Evolutionary conservation across 2,797 vertebrate species (phyloP).

Genomic region (Micropoecilia bifurca): DNA sequence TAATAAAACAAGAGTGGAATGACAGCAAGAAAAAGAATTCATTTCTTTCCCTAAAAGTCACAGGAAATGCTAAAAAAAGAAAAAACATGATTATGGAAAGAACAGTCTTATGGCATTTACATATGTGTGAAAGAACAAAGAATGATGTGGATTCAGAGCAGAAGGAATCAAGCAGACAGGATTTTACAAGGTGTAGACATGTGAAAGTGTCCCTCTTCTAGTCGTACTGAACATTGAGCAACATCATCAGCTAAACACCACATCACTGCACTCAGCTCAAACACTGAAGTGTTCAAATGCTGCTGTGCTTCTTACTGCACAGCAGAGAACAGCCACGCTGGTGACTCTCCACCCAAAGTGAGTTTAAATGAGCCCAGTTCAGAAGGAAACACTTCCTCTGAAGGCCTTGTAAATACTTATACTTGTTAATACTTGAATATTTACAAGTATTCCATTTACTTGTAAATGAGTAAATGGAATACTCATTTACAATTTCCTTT

Average conservation of each 20-base stretch:
- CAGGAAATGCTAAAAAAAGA: not conserved
- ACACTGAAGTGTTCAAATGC: not conserved
- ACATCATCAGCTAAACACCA: not conserved
- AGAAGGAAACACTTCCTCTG: not conserved
- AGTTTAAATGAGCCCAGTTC: not conserved
- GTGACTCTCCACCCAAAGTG: not conserved
- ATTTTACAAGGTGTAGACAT: not conserved
- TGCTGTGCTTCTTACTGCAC: not conserved
- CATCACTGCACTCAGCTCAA: not conserved
- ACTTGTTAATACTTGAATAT: no score
- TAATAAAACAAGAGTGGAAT: not conserved
- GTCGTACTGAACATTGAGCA: not conserved
- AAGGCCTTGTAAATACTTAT: not conserved
- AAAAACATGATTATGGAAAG: not conserved
- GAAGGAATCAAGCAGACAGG: not conserved
- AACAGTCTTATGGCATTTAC: not conserved
- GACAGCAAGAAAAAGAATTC: not conserved
- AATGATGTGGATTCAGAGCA: not conserved
- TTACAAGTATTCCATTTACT: no score
- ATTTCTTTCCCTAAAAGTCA: not conserved
- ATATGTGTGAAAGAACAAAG: not conserved
- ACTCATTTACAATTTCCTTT: not conserved
- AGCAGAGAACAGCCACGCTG: not conserved
- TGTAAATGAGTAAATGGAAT: not conserved
- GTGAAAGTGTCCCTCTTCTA: not conserved